Conservation (phyloP, 2,113 vertebrate species). For the Rhinichthys klamathensis region DNA sequence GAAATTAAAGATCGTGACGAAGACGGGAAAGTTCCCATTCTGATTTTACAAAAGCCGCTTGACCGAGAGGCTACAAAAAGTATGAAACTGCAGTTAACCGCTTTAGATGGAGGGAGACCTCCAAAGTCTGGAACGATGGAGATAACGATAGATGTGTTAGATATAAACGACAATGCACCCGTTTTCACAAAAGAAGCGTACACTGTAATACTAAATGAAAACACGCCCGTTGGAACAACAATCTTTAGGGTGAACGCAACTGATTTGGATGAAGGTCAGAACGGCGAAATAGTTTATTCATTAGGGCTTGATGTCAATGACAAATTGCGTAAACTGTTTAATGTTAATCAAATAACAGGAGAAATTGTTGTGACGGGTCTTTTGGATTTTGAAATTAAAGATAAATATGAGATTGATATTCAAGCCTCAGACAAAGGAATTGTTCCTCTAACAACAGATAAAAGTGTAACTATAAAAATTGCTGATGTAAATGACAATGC, state of each 20-base stretch:
- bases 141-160: conserved; percentile 57
- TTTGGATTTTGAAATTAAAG: conserved; percentile 58
- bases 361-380: conserved; percentile 52
- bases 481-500: conserved; percentile 73
- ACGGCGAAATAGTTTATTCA: conserved; percentile 60
- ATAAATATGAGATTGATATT: conserved; percentile 58
- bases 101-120: conserved; percentile 61
- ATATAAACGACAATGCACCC: conserved; percentile 65
- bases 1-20: conserved; percentile 63
- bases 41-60: conserved; percentile 55
- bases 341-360: conserved; percentile 52
- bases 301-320: conserved; percentile 49
- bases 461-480: conserved; percentile 59
- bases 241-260: conserved; percentile 61
- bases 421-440: conserved; percentile 60
- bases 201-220: conserved; percentile 50
- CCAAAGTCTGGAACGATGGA: conserved; percentile 53
- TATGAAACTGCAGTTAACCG: conserved; percentile 54
- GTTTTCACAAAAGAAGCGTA: conserved; percentile 59
- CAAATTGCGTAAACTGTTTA: conserved; percentile 53
- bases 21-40: conserved; percentile 48
- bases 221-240: conserved; percentile 48
- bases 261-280: conserved; percentile 61
- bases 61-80: conserved; percentile 52
- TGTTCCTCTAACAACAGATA: conserved; percentile 51